Base-by-base conservation (phyloP, 2,797 vertebrate species). In the Coccyzus lansbergi region DNA sequence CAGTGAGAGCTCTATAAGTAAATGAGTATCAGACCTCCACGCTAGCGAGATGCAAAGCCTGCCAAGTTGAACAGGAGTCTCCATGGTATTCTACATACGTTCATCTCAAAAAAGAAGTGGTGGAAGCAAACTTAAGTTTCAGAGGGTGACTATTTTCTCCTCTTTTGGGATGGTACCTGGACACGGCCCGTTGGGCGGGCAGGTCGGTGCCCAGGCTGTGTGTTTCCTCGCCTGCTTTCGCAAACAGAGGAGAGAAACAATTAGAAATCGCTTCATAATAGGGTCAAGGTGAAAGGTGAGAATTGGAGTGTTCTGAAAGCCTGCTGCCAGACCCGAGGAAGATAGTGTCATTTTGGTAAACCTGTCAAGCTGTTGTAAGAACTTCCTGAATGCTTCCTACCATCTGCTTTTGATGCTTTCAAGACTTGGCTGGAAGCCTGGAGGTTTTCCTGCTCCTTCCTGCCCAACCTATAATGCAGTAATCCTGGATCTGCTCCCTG, bases 311-410 rank as follows among this genome's bases (percentile, higher is more conserved):
- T 95, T 96, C 94, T 95, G 92, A 51, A 75, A 93, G 83, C 42
- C 95, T 93, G 97, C 97, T 97, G 97, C 96, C 97, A 96, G 94
- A 86, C 80, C 94, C 28, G 64, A 96, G 97, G 94, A 95, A 97
- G 96, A 95, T 33, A 92, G 94, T 95, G 94, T 92, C 88, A 69
- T 85, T 96, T 95, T 89, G 95, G 95, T 93, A 97, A 94, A 97
- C 97, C 97, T 93, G 93, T 96, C 96, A 96, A 97, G 93, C 96
- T 96, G 96, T 94, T 95, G 95, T 93, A 97, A 96, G 97, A 97
- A 95, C 97, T 98, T 98, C 97, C 97, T 97, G 95, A 97, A 97
- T 97, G 96, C 96, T 98, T 98, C 98, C 97, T 98, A 97, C 96
- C 95, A 97, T 97, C 97, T 98, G 97, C 96, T 98, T 98, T 97